phyloP scores from a whole-genome alignment of 2,888 invertebrate genomes.

The Uropetala carovei region DNA sequence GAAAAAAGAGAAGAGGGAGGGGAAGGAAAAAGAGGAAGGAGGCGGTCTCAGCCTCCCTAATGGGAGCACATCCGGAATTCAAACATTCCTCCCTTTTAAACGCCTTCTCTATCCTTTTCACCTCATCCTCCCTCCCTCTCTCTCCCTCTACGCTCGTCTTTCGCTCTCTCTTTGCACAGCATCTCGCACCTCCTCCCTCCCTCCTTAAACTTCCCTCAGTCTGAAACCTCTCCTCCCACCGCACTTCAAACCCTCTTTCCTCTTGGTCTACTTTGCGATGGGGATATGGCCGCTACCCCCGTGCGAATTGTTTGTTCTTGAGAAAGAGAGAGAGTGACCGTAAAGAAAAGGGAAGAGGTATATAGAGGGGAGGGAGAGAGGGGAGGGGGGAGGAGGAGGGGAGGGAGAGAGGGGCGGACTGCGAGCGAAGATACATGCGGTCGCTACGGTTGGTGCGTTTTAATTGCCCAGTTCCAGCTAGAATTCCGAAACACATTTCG shows the following conservation, averaged over 20 bases:
- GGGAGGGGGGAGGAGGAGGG: too few relatives aligned
- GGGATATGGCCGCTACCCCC: too few relatives aligned
- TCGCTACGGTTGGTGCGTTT: too few relatives aligned
- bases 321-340: neutral
- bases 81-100: conserved; percentile 9
- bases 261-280: too few relatives aligned
- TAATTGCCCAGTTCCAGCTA: too few relatives aligned
- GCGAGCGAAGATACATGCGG: too few relatives aligned
- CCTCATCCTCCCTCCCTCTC: neutral
- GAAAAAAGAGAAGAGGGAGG: too few relatives aligned
- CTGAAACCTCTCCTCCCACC: too few relatives aligned
- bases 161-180: neutral
- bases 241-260: too few relatives aligned
- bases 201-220: too few relatives aligned
- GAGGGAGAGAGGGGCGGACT: neutral
- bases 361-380: neutral
- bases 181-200: neutral
- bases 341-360: neutral
- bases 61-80: conserved; percentile 47
- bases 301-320: neutral
- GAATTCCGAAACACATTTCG: too few relatives aligned
- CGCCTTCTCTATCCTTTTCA: neutral
- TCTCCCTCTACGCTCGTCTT: neutral
- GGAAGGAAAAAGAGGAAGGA: too few relatives aligned
- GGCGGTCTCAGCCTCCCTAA: neutral